These are phyloP conservation scores for Drosophila suboccidentalis DNA, from an alignment of 2,888 invertebrate genomes.

Conservation along the genomic window DNA sequence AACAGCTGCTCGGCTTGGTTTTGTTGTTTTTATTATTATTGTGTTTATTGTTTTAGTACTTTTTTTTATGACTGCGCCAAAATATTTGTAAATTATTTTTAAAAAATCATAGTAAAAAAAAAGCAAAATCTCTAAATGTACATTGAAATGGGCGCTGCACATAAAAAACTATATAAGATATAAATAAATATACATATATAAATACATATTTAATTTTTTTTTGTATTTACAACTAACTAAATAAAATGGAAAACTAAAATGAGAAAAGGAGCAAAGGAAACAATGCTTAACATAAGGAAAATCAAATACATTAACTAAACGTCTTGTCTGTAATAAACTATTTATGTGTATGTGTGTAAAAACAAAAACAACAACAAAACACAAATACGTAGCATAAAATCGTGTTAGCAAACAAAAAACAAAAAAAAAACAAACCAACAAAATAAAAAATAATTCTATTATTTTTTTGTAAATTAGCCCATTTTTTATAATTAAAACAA, in stretches of 20 bases:
- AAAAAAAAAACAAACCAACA: neutral
- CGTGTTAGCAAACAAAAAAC: slow-evolving; percentile 49
- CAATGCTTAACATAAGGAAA: slow-evolving; percentile 38
- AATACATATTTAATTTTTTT: slow-evolving; percentile 38
- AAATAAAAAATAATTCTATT: slow-evolving; percentile 33
- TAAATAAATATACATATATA: slow-evolving; percentile 29
- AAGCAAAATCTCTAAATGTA: slow-evolving; percentile 55
- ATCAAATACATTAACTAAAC: slow-evolving; percentile 46
- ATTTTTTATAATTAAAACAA: slow-evolving; percentile 62
- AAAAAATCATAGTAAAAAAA: slow-evolving; percentile 50
- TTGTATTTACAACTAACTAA: slow-evolving; percentile 48
- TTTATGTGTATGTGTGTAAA: slow-evolving; percentile 75
- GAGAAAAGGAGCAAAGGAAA: slow-evolving; percentile 13
- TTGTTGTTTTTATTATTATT: slow-evolving; percentile 69
- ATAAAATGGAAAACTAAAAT: slow-evolving; percentile 17
- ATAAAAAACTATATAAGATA: slow-evolving; percentile 47
- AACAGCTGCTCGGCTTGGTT: slow-evolving; percentile 70
- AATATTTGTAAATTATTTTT: slow-evolving; percentile 76
- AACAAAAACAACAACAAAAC: slow-evolving; percentile 36
- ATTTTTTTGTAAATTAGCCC: slow-evolving; percentile 77
- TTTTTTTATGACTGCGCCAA: slow-evolving; percentile 67
- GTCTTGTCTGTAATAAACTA: slow-evolving; percentile 62
- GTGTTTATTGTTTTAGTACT: slow-evolving; percentile 62
- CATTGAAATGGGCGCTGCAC: slow-evolving; percentile 66
- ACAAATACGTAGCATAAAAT: slow-evolving; percentile 50